Percentiles rank a stretch among this genome's conserved stretches.
Conservation (phyloP, 2,797 vertebrate genomes). For the Protonibea diacanthus region DNA sequence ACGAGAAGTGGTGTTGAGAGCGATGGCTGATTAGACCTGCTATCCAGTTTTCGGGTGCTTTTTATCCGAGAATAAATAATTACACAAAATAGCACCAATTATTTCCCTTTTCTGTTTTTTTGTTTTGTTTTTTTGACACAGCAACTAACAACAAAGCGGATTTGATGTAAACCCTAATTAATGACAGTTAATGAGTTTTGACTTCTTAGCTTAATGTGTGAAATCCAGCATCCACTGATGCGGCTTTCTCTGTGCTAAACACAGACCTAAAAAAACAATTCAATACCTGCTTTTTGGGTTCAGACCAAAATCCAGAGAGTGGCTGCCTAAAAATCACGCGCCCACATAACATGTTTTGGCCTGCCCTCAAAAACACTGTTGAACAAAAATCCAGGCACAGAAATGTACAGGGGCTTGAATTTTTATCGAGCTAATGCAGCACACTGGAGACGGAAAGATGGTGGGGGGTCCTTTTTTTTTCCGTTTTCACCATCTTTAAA, state of each 20-base stretch:
- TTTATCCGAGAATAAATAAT: conserved; percentile 22
- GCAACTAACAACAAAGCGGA: conserved; percentile 36
- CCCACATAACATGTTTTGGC: conserved; percentile 66
- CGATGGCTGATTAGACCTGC: conserved; percentile 85
- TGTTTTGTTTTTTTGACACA: conserved; percentile 30
- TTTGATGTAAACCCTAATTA: conserved; percentile 58
- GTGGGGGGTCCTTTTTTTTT: conserved; percentile 8
- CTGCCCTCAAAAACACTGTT: conserved; percentile 57
- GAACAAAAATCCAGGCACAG: conserved; percentile 49
- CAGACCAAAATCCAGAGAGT: conserved; percentile 48
- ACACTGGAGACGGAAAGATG: conserved; percentile 37
- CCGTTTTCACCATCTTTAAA: conserved; percentile 56
- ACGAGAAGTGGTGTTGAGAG: conserved; percentile 49
- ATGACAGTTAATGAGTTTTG: conserved; percentile 64
- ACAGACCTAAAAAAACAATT: conserved; percentile 34
- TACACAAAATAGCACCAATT: conserved; percentile 28
- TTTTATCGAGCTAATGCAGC: conserved; percentile 58
- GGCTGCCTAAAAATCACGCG: conserved; percentile 49
- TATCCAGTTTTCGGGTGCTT: conserved; percentile 1
- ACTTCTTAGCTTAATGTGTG: conserved; percentile 46
- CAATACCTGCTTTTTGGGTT: conserved; percentile 26
- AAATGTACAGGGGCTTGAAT: conserved; percentile 51
- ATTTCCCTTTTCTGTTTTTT: conserved; percentile 30
- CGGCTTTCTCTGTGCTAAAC: conserved; percentile 33
- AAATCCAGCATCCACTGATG: conserved; percentile 52